Evolutionary conservation across 2,888 invertebrate genomes (phyloP), one percentile per base, ranked within the genome.

Genomic region (Gisinianus flammeolus): DNA sequence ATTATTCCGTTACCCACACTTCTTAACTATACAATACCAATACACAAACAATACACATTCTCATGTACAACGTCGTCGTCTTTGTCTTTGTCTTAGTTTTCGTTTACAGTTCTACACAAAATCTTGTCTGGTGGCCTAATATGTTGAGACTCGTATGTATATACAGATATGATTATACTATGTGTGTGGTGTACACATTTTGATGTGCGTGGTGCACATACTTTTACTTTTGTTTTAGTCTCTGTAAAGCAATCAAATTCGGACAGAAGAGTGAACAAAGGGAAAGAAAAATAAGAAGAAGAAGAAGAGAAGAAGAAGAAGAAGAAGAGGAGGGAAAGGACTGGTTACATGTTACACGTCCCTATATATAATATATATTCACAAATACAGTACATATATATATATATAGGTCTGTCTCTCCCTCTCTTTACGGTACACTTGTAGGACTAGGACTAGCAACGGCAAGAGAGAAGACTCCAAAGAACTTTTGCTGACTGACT

Each of bases 201-300:
- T n/a, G n/a, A n/a, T n/a, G n/a, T n/a, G n/a, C n/a, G n/a, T n/a
- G n/a, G n/a, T n/a, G n/a, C n/a, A n/a, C n/a, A n/a, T n/a, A n/a
- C n/a, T n/a, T n/a, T n/a, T n/a, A n/a, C n/a, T n/a, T n/a, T n/a
- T n/a, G n/a, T n/a, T n/a, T n/a, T n/a, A n/a, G n/a, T n/a, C n/a
- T n/a, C n/a, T n/a, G n/a, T n/a, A 75, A 44, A 52, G 67, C 31
- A 66, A 67, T 75, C 66, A 28, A 75, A 75, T 66, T 66, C 66
- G 66, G 67, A 75, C 24, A 28, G 44, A 28, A 30, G 66, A 66
- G 4, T 16, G 10, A 33, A 56, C 19, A 58, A 70, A 30, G 66
- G 35, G 64, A 52, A 68, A 52, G 28, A 5, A 33, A 26, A 26
- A 26, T 26, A 24, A 6, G 22, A 56, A 16, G 44, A 33, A 44